These are phyloP conservation scores for Eucidaris tribuloides DNA, from an alignment of 35 echinoderm and acorn worm genomes.

Conservation along the genomic window DNA sequence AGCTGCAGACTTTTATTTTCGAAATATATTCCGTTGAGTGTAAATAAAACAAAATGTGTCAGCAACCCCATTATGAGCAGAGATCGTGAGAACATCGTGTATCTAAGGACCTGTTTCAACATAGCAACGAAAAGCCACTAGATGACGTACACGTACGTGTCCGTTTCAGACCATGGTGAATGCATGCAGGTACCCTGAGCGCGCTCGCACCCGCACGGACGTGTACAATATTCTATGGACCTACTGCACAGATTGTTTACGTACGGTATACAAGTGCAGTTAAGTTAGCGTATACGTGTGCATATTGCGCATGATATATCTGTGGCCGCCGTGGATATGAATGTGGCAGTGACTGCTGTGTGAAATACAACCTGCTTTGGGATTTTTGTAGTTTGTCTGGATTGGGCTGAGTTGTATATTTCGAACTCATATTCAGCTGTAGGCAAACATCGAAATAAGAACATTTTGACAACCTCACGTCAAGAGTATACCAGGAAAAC, in stretches of 20 bases:
- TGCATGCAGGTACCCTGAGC: neutral
- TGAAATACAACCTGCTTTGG: neutral
- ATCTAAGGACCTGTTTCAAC: neutral
- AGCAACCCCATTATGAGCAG: neutral
- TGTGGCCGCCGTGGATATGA: no score
- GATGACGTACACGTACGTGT: conserved; percentile 5
- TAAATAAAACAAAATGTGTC: no score
- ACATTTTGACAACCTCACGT: neutral
- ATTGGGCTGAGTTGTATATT: neutral
- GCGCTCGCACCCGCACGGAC: neutral
- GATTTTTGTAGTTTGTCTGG: neutral
- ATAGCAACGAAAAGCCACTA: conserved; percentile 15
- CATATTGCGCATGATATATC: neutral
- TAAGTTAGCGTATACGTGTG: neutral
- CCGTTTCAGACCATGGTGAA: neutral
- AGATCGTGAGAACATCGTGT: neutral
- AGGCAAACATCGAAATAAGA: neutral
- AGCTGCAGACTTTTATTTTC: neutral
- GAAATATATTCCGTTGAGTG: neutral
- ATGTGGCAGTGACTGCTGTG: no score
- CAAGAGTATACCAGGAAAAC: neutral
- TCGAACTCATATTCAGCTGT: neutral
- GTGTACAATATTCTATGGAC: no score
- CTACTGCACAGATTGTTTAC: no score
- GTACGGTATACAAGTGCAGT: neutral